A percentile compares a stretch with the other conserved stretches of the same genome.
Evolutionary conservation across 2,113 vertebrate species (phyloP).

Genomic region (Indicator indicator): DNA sequence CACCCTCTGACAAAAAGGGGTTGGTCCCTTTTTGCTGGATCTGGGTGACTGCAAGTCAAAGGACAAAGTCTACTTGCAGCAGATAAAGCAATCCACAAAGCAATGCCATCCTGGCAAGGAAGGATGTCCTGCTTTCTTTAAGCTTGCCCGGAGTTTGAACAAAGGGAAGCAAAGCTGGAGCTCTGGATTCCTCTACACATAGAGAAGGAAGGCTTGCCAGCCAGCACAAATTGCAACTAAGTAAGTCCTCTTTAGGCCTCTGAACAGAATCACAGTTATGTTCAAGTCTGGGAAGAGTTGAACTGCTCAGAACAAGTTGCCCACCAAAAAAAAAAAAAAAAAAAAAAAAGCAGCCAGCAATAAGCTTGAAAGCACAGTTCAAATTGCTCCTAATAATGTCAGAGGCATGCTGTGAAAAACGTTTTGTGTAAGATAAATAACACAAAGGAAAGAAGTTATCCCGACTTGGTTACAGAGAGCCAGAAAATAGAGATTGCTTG

Average conservation of each 20-base stretch:
- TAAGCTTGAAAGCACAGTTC: not conserved
- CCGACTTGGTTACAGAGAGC: not conserved
- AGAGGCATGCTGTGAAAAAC: constrained; percentile 44
- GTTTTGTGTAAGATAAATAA: constrained; percentile 22
- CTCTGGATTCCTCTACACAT: not conserved
- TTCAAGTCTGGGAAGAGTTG: not conserved
- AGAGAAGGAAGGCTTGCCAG: not conserved
- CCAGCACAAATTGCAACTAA: not conserved
- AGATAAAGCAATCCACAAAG: not conserved
- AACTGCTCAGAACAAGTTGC: not conserved
- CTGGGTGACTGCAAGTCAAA: not conserved
- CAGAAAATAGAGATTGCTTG: constrained; percentile 31
- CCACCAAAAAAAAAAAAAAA: not conserved
- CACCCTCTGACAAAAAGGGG: not conserved
- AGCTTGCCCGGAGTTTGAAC: not conserved
- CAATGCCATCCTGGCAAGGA: not conserved
- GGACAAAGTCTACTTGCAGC: not conserved
- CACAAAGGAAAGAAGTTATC: constrained; percentile 22
- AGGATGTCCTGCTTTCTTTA: not conserved
- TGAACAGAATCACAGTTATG: not conserved
- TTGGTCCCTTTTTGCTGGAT: not conserved
- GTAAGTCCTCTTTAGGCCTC: not conserved
- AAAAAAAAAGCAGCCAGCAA: not conserved
- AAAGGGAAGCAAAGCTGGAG: not conserved
- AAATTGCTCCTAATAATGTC: constrained; percentile 46